Conservation (phyloP, 2,113 vertebrate genomes). For the Anthoscopus minutus region DNA sequence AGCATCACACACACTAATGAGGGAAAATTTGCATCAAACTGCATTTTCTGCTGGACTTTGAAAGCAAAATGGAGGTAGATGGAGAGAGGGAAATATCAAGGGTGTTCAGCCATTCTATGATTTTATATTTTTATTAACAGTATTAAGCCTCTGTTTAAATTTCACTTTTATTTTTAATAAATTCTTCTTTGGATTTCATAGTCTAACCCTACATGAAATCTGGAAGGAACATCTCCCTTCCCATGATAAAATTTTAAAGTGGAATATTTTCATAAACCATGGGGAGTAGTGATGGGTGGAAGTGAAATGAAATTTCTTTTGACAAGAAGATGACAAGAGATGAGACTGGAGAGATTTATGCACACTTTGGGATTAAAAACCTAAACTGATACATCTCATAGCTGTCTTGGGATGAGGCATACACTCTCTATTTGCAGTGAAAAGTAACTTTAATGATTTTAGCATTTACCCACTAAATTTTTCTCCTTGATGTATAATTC, state of each 20-base stretch:
- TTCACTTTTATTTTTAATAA: not conserved
- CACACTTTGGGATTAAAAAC: conserved; percentile 37
- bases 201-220: conserved; percentile 33
- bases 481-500: conserved; percentile 65
- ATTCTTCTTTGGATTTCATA: conserved; percentile 7
- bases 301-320: conserved; percentile 61
- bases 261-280: conserved; percentile 56
- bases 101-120: not conserved
- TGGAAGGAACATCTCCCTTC: not conserved
- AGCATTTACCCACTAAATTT: conserved; percentile 61
- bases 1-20: conserved; percentile 49
- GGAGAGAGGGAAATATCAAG: not conserved
- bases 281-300: not conserved
- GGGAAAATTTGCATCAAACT: conserved; percentile 48
- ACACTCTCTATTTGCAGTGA: conserved; percentile 60
- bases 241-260: conserved; percentile 70
- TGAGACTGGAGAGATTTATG: conserved; percentile 53
- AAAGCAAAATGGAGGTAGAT: conserved; percentile 23
- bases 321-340: conserved; percentile 67
- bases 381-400: conserved; percentile 51
- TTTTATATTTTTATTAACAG: not conserved
- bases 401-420: conserved; percentile 54
- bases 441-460: conserved; percentile 65
- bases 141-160: not conserved
- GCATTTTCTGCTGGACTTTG: conserved; percentile 2